These are phyloP conservation scores for Eristalis arbustorum DNA, from an alignment of 2,888 invertebrate genomes.

Conservation along the genomic window DNA sequence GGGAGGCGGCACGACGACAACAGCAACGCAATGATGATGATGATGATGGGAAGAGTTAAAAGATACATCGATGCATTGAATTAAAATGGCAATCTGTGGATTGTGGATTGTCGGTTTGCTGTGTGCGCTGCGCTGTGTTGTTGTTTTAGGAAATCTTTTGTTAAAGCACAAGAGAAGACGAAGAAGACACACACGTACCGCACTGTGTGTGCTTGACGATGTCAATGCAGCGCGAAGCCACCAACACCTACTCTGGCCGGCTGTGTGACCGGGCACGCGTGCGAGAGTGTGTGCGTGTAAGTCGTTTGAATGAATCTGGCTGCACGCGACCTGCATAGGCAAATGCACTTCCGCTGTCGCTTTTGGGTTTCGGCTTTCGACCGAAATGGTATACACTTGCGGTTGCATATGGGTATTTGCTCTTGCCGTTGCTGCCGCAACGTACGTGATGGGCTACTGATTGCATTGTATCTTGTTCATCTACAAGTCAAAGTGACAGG, in stretches of 20 bases:
- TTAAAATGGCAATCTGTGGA: constrained; percentile 68
- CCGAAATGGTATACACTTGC: background rate
- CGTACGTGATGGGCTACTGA: constrained; percentile 65
- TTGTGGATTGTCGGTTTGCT: constrained; percentile 31
- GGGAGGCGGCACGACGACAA: constrained; percentile 7
- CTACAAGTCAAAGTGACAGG: constrained; percentile 68
- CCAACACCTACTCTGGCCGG: constrained; percentile 1
- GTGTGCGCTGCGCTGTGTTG: constrained; percentile 9
- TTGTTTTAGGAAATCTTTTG: constrained; percentile 66
- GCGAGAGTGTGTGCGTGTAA: background rate
- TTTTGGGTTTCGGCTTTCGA: constrained; percentile 51
- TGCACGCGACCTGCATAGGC: constrained; percentile 70
- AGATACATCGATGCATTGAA: constrained; percentile 69
- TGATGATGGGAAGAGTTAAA: constrained; percentile 58
- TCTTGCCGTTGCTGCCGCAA: constrained; percentile 53
- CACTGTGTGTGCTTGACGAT: background rate
- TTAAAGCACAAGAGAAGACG: constrained; percentile 53
- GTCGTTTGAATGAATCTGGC: constrained; percentile 67
- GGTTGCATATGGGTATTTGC: constrained; percentile 31
- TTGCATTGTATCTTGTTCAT: constrained; percentile 62
- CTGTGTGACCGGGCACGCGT: background rate
- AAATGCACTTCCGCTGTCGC: constrained; percentile 69
- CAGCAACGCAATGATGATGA: constrained; percentile 18
- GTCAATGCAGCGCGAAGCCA: background rate
- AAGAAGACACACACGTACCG: constrained; percentile 6